Evolutionary conservation across 64 coral and sea anemone genomes (phyloP), one percentile per base, ranked within the genome.

Genomic region (Porites australiensis): DNA sequence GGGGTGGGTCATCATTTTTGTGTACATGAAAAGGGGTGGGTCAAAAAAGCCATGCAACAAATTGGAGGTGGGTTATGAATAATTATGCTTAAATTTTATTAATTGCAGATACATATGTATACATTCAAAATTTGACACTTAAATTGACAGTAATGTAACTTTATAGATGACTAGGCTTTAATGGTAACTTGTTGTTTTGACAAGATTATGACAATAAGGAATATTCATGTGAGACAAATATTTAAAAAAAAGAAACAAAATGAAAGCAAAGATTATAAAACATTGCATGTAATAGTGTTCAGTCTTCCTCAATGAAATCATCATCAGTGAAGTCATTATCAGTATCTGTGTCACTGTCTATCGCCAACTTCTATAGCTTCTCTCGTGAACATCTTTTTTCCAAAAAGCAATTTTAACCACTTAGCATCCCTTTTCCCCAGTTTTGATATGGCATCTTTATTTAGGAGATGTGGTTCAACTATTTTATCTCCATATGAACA

Each of bases 401-500:
- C 27, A 37, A 37, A 37, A 37, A 37, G 27, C 27, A 37, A 37
- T 37, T 37, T 37, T 37, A 37, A 37, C 27, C 27, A 37, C 1
- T 37, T 37, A 1, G 27, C 27, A 37, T 37, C 27, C 27, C 27
- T 37, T 37, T 37, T 37, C 27, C 27, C 64, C 64, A 66, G 10
- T 66, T 86, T 86, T 86, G 82, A 86, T 68, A 86, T 86, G 0
- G 43, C 61, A 49, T 69, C 63, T 86, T 50, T 89, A 89, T 89
- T 89, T 89, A 77, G 74, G 74, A 64, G 88, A 89, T 79, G 54
- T 79, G 88, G 74, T 79, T 77, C 49, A 79, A 89, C 60, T 57
- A 57, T 6, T 57, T 22, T 70, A 89, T 89, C 88, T 79, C 88
- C 88, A 89, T 89, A 89, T 79, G 22, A 89, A 64, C 37, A 15